A percentile compares a stretch with the other conserved stretches of the same genome.
Conservation (phyloP, 2,797 vertebrate species). For the Tangara arthus region DNA sequence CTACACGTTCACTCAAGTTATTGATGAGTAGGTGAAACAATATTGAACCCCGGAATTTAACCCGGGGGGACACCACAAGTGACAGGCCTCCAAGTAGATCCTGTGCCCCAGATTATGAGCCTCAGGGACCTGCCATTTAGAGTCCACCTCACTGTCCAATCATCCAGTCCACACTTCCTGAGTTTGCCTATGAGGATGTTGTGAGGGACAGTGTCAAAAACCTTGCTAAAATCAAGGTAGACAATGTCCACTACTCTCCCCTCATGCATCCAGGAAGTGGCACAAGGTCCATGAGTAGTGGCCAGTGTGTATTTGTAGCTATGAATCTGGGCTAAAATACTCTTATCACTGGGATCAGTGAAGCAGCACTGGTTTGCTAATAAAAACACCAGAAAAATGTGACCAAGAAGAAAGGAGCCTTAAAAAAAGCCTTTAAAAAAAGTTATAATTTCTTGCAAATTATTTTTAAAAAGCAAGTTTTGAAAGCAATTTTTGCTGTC, state of each 20-base stretch:
- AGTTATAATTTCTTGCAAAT: background rate
- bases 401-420: background rate
- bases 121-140: background rate
- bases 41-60: background rate
- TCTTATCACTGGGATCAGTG: background rate
- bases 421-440: background rate
- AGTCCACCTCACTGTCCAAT: background rate
- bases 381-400: background rate
- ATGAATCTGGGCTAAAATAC: background rate
- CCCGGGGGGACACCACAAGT: background rate
- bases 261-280: background rate
- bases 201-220: background rate
- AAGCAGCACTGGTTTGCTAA: background rate
- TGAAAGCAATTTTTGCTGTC: background rate
- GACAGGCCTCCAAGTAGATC: background rate
- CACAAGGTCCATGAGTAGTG: background rate
- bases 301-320: background rate
- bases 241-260: background rate
- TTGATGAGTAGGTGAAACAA: background rate
- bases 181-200: background rate
- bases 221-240: background rate
- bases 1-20: background rate
- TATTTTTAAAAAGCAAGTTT: background rate
- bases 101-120: background rate
- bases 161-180: background rate